Percentiles rank a stretch among this genome's conserved stretches.
Evolutionary conservation across 2,888 invertebrate genomes (phyloP).

Genomic region (Apomyelois bistriatella): DNA sequence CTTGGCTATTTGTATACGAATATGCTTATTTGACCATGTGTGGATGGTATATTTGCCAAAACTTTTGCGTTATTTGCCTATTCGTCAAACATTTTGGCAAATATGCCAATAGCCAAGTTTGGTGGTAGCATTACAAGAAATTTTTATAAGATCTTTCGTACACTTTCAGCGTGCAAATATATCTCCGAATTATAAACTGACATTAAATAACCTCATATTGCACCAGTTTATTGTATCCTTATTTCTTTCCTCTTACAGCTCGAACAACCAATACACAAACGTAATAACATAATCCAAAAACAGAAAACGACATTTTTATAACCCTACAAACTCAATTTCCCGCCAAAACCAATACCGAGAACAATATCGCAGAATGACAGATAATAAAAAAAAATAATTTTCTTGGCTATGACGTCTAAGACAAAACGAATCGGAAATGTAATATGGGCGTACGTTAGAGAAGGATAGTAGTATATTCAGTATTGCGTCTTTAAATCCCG

Average conservation of each 20-base stretch:
- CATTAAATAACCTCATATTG: neutral
- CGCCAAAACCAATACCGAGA: constrained; percentile 30
- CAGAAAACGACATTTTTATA: constrained; percentile 5
- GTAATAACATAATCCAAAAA: constrained; percentile 13
- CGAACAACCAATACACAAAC: constrained; percentile 3
- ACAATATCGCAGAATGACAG: constrained; percentile 32
- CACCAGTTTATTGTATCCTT: neutral
- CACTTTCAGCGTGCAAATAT: no score
- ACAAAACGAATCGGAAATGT: neutral
- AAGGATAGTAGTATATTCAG: constrained; percentile 41
- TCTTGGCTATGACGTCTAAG: constrained; percentile 4
- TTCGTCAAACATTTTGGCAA: no score
- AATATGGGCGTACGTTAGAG: constrained; percentile 36
- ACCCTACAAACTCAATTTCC: constrained; percentile 24
- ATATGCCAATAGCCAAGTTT: no score
- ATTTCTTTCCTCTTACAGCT: neutral
- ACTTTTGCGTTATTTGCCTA: no score
- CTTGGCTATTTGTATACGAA: no score
- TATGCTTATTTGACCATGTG: no score
- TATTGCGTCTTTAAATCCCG: constrained; percentile 47
- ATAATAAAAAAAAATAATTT: constrained; percentile 37
- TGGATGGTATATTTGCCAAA: no score
- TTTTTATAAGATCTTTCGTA: no score
- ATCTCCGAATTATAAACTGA: neutral
- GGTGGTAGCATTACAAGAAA: no score